Evolutionary conservation across 2,888 invertebrate genomes (phyloP).

Genomic region (Lochmaea crataegi): DNA sequence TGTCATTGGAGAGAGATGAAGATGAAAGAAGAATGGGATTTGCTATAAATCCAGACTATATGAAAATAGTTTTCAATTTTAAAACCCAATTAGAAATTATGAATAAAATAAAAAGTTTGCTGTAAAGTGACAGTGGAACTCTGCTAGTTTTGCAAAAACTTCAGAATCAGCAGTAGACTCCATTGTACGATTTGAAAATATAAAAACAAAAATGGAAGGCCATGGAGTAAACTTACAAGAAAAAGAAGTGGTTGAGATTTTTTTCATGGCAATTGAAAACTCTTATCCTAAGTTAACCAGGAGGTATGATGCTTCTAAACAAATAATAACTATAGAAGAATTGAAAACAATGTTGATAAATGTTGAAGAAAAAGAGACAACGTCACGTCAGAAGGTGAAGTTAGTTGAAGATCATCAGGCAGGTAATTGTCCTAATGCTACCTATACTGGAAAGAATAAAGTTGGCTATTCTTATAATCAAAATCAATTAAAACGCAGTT

Average conservation of each 20-base stretch:
- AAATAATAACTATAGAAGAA: not conserved
- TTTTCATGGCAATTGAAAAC: slow-evolving; percentile 1
- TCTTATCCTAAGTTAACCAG: slow-evolving; percentile 3
- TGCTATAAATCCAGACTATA: slow-evolving; percentile 1
- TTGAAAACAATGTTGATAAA: slow-evolving; percentile 2
- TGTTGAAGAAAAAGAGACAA: slow-evolving; percentile 2
- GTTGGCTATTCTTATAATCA: not conserved
- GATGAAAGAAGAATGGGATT: not conserved
- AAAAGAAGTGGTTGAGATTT: not conserved
- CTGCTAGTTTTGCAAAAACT: not conserved
- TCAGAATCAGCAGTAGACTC: slow-evolving; percentile 1
- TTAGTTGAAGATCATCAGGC: not conserved
- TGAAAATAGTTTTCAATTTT: not conserved
- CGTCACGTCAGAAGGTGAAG: not conserved
- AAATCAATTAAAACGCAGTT: not conserved
- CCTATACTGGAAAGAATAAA: not conserved
- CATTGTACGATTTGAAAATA: not conserved
- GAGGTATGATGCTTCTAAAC: not conserved
- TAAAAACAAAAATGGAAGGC: not conserved
- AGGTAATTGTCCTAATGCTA: not conserved
- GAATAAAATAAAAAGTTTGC: slow-evolving; percentile 1
- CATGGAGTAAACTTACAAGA: not conserved
- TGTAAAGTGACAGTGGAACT: not conserved
- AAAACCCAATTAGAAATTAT: slow-evolving; percentile 2
- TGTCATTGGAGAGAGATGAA: not conserved